These are phyloP conservation scores for Lithosia quadra DNA, from an alignment of 2,888 invertebrate species.

Conservation along the genomic window DNA sequence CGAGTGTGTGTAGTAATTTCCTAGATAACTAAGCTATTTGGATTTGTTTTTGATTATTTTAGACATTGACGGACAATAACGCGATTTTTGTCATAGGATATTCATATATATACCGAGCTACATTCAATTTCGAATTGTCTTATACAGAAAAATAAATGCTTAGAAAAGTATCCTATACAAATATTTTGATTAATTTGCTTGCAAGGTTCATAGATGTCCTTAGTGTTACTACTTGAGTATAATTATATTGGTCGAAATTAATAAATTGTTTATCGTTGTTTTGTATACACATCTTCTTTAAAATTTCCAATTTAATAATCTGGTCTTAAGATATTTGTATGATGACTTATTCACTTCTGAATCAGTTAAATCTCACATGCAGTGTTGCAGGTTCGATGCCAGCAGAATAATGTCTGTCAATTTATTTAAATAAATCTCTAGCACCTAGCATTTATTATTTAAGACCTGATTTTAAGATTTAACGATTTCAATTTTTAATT, in stretches of 20 bases:
- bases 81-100: too few species aligned
- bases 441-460: background rate
- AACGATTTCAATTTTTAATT: slow-evolving; percentile 7
- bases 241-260: slow-evolving; percentile 1
- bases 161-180: background rate
- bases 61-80: background rate
- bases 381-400: background rate
- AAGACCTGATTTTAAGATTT: background rate
- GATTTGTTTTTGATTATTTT: background rate
- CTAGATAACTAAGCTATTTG: too few species aligned
- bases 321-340: slow-evolving; percentile 1
- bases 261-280: slow-evolving; percentile 12
- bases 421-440: background rate
- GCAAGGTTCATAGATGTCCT: slow-evolving; percentile 8
- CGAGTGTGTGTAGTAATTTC: background rate
- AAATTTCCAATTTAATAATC: background rate
- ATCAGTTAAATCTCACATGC: background rate
- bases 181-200: background rate
- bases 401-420: background rate
- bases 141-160: background rate
- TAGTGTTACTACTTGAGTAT: too few species aligned
- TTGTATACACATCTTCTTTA: background rate
- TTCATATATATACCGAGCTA: background rate
- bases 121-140: background rate
- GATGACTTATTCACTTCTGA: background rate